Percentiles rank a stretch among this genome's conserved stretches.
Evolutionary conservation across 2,797 vertebrate species (phyloP).

Genomic region (Tragopan temminckii): DNA sequence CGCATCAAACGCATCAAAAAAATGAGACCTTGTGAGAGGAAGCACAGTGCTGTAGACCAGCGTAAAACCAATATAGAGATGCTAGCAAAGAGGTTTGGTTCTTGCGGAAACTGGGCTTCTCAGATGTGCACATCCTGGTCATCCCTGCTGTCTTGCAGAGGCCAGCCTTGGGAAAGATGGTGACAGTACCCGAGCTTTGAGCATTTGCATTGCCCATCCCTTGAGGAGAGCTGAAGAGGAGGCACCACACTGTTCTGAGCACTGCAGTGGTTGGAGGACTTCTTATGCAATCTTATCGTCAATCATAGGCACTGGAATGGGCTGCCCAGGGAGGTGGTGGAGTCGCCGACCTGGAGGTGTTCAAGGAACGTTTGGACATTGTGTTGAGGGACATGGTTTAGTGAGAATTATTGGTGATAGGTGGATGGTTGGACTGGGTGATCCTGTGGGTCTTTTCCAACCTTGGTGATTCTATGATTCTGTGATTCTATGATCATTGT

Average conservation of each 20-base stretch:
- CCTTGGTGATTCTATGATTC: too few relatives aligned
- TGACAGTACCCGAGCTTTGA: not conserved
- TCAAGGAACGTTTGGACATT: too few relatives aligned
- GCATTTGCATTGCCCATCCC: not conserved
- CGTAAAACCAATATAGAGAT: not conserved
- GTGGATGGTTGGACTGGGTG: too few relatives aligned
- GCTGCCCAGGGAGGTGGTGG: too few relatives aligned
- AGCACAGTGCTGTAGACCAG: not conserved
- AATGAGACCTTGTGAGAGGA: not conserved
- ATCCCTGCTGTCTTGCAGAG: not conserved
- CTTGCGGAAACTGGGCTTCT: not conserved
- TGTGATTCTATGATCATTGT: not conserved
- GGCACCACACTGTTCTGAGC: not conserved
- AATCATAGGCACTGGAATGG: too few relatives aligned
- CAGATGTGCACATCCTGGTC: not conserved
- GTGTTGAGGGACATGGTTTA: too few relatives aligned
- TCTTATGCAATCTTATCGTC: not conserved
- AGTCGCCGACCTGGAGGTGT: too few relatives aligned
- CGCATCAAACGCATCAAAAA: accelerated
- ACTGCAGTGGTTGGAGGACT: not conserved
- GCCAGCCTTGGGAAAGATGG: not conserved
- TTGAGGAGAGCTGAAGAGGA: not conserved
- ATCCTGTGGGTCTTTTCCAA: too few relatives aligned
- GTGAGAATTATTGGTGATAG: too few relatives aligned
- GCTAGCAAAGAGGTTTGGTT: not conserved